These are phyloP conservation scores for Diadromus collaris DNA, from an alignment of 2,888 invertebrate genomes.

Conservation along the genomic window DNA sequence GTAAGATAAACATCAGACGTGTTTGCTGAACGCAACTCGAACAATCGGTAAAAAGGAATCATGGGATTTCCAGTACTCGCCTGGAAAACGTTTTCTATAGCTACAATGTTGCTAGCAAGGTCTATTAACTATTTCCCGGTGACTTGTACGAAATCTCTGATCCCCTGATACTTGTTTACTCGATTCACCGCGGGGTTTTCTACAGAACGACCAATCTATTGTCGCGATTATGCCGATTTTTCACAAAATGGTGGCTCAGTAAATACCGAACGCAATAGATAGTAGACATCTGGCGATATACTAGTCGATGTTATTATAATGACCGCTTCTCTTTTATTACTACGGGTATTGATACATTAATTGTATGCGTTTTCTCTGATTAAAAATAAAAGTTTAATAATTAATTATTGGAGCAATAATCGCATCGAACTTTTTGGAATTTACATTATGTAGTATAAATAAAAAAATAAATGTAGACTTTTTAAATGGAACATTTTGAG, in stretches of 20 bases:
- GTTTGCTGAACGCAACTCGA: background rate
- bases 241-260: background rate
- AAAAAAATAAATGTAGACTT: background rate
- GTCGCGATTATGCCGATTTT: conserved; percentile 12
- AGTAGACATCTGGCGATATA: too few relatives aligned
- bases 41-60: background rate
- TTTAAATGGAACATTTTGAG: too few relatives aligned
- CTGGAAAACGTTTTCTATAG: background rate
- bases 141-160: conserved; percentile 22
- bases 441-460: too few relatives aligned
- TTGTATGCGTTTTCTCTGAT: too few relatives aligned
- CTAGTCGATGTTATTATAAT: too few relatives aligned
- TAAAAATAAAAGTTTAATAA: too few relatives aligned
- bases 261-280: too few relatives aligned
- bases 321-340: too few relatives aligned
- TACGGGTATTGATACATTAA: too few relatives aligned
- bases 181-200: conserved; percentile 45
- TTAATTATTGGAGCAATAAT: too few relatives aligned
- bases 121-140: conserved; percentile 4
- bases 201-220: conserved; percentile 12
- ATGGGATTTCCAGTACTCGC: background rate
- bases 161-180: conserved; percentile 56
- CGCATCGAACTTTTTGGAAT: too few relatives aligned
- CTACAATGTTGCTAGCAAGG: background rate
- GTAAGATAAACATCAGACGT: conserved; percentile 1